phyloP scores from a whole-genome alignment of 1,140 invertebrate genomes.

The Magallana ariakensis region DNA sequence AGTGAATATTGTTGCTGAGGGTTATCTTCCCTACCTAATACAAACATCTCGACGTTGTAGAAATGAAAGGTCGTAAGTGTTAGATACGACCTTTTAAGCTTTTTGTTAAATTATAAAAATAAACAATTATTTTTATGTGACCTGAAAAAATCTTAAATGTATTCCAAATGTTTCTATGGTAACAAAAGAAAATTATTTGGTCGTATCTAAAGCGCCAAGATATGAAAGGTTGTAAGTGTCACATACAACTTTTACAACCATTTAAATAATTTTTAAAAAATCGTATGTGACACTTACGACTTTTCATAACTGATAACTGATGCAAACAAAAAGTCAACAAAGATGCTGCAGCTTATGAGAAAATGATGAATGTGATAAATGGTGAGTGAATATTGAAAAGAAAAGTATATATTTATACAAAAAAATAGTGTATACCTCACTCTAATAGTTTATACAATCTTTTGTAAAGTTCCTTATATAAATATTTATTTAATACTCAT shows the following conservation, averaged over 20 bases:
- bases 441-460: neutral
- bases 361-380: neutral
- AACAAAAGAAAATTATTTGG: neutral
- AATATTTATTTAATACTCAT: neutral
- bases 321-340: neutral
- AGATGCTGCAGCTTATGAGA: neutral
- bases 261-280: neutral
- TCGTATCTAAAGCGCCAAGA: slow-evolving; percentile 3
- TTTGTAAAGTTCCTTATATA: neutral
- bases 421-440: neutral
- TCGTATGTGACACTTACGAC: slow-evolving; percentile 35
- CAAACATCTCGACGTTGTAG: slow-evolving; percentile 8
- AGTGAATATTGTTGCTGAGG: too few relatives aligned
- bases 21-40: neutral
- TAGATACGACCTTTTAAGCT: neutral
- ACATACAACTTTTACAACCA: neutral
- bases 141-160: neutral
- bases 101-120: neutral
- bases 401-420: neutral
- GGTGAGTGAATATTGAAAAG: neutral
- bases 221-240: slow-evolving; percentile 21
- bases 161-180: slow-evolving; percentile 17
- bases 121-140: neutral
- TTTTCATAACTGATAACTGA: neutral
- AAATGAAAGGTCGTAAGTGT: slow-evolving; percentile 41